phyloP scores from a whole-genome alignment of 1,140 invertebrate species.

The Parasteatoda tepidariorum region DNA sequence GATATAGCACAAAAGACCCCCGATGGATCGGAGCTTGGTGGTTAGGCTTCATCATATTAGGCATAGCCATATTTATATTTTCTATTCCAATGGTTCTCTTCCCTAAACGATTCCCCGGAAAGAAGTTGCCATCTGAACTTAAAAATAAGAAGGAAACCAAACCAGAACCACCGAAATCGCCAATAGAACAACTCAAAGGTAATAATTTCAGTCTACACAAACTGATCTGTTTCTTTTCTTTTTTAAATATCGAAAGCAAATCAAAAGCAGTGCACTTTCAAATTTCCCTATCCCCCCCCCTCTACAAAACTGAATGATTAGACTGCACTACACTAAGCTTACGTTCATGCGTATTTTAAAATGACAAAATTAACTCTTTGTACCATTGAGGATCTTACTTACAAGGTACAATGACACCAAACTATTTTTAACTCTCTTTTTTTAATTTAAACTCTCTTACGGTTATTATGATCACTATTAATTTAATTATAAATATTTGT shows the following conservation, averaged over 20 bases:
- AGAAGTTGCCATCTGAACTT: neutral
- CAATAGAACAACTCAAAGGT: conserved; percentile 51
- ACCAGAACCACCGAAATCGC: conserved; percentile 18
- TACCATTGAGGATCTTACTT: too few relatives aligned
- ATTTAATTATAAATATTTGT: too few relatives aligned
- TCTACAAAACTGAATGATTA: too few relatives aligned
- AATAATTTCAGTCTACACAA: neutral
- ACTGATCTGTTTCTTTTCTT: neutral
- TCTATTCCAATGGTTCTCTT: conserved; percentile 64
- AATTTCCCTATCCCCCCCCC: too few relatives aligned
- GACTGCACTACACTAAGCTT: too few relatives aligned
- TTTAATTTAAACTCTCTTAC: too few relatives aligned
- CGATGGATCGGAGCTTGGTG: conserved; percentile 72
- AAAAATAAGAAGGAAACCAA: conserved; percentile 36
- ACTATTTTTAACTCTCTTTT: too few relatives aligned
- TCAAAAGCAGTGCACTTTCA: too few relatives aligned
- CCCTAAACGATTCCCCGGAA: conserved; percentile 53
- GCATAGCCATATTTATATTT: conserved; percentile 60
- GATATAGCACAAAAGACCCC: conserved; percentile 66
- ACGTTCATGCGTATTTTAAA: too few relatives aligned
- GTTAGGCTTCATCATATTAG: conserved; percentile 70
- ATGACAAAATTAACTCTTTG: too few relatives aligned
- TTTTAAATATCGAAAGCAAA: neutral
- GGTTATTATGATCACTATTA: too few relatives aligned
- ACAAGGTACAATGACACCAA: too few relatives aligned